Base-by-base conservation (phyloP, 2,113 vertebrate species). In the Osmerus mordax region DNA sequence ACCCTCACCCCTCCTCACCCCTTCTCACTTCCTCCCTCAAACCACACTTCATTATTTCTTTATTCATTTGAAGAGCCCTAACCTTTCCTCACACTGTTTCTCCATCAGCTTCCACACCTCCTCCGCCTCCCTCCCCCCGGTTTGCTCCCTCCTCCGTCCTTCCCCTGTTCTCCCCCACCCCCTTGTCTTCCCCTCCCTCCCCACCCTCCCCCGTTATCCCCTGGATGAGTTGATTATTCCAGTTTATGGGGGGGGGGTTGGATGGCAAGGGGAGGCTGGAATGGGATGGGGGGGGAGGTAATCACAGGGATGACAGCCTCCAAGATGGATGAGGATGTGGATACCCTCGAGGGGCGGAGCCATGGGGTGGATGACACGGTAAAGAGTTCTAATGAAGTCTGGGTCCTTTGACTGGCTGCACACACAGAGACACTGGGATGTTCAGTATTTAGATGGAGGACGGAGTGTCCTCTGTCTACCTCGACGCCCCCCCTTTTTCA, bases 221-320 rank as follows among this genome's bases (percentile, higher is more conserved):
- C 8, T 16, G 15, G 19, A 70, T 65, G 69, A 73, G 80, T 63
- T 77, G 64, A 82, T 78, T 69, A 65, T 62, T 59, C 16, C 21
- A 36, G 1, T 29, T 71, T 72, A 59, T 64, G 65, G 28, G 32
- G 71, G 61, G 61, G 25, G 29, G 23, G 32, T 25, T 36, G 71
- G 61, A 47, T 25, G 64, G 6, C 15, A n/a, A 13, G n/a, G 60
- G 25, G 60, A 18, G 71, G 41, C 65, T 55, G 79, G 3, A 15
- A 8, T 14, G 4, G 8, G 12, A 41, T 32, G n/a, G 41, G 54
- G 51, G 62, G 25, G 63, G 72, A 70, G 73, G 67, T 51, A 59
- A 79, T 84, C 81, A 78, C 76, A 65, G 72, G 80, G 77, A 58
- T 75, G 70, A 84, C 78, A 65, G 32, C 62, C 64, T 78, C 68